Evolutionary conservation across 2,797 vertebrate genomes (phyloP).

Genomic region (Gallinago nigripennis): DNA sequence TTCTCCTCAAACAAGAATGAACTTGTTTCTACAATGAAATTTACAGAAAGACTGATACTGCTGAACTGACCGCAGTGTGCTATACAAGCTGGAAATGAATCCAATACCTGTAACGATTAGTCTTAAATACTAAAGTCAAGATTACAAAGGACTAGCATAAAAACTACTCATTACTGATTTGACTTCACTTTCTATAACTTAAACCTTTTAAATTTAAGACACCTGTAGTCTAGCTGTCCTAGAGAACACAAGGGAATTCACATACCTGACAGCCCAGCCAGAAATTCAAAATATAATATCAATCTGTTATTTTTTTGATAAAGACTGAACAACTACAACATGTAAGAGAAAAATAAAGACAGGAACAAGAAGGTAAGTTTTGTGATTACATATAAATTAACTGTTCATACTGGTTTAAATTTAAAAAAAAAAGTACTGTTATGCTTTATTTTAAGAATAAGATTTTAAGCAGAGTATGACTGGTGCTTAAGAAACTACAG

Average conservation of each 20-base stretch:
- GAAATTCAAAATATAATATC: background rate
- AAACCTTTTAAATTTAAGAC: background rate
- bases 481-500: background rate
- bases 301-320: background rate
- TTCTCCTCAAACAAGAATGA: slow-evolving; percentile 7
- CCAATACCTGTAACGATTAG: background rate
- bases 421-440: background rate
- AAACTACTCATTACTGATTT: background rate
- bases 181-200: background rate
- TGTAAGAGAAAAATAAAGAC: background rate
- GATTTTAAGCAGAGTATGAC: background rate
- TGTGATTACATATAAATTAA: background rate
- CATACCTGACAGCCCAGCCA: background rate
- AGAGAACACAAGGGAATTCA: background rate
- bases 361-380: background rate
- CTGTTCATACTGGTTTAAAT: background rate
- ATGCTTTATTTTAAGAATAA: background rate
- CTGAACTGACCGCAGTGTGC: background rate
- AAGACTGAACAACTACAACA: background rate
- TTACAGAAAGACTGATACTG: background rate
- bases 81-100: background rate
- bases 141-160: background rate
- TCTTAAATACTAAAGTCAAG: background rate
- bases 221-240: background rate
- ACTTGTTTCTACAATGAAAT: background rate